Conservation (phyloP, 1,140 invertebrate genomes). For the Globodera ellingtonae region DNA sequence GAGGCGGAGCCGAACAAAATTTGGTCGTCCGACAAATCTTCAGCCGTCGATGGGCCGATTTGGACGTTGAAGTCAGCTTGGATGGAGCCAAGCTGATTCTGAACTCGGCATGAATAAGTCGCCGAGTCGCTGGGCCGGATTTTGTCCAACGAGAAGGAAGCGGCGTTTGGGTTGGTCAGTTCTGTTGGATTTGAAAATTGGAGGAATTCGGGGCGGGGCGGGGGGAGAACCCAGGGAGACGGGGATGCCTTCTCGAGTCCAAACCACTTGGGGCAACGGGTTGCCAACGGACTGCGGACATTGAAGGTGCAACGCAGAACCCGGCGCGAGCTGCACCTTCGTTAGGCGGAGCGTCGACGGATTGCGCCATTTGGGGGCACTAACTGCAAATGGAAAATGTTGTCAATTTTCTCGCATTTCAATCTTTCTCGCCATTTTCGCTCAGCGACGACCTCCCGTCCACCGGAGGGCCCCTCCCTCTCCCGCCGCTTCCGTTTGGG, state of each 20-base stretch:
- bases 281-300: slow-evolving; percentile 33
- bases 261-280: slow-evolving; percentile 36
- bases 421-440: slow-evolving; percentile 7
- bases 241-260: slow-evolving; percentile 24
- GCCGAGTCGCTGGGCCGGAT: slow-evolving; percentile 63
- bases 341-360: background rate
- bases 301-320: slow-evolving; percentile 20
- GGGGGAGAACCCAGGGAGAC: slow-evolving; percentile 27
- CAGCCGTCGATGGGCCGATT: background rate
- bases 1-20: slow-evolving; percentile 11
- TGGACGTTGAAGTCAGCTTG: slow-evolving; percentile 31
- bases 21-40: slow-evolving; percentile 11
- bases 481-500: background rate
- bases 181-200: slow-evolving; percentile 26
- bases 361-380: slow-evolving; percentile 32
- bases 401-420: background rate
- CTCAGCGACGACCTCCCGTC: background rate
- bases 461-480: background rate
- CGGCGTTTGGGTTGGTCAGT: slow-evolving; percentile 33
- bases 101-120: slow-evolving; percentile 67
- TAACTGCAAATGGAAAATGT: slow-evolving; percentile 15
- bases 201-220: background rate
- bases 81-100: slow-evolving; percentile 66
- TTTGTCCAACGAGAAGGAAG: slow-evolving; percentile 20
- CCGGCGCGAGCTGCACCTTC: background rate